These are phyloP conservation scores for Odontophorus gujanensis DNA, from an alignment of 2,113 vertebrate species.

Conservation along the genomic window DNA sequence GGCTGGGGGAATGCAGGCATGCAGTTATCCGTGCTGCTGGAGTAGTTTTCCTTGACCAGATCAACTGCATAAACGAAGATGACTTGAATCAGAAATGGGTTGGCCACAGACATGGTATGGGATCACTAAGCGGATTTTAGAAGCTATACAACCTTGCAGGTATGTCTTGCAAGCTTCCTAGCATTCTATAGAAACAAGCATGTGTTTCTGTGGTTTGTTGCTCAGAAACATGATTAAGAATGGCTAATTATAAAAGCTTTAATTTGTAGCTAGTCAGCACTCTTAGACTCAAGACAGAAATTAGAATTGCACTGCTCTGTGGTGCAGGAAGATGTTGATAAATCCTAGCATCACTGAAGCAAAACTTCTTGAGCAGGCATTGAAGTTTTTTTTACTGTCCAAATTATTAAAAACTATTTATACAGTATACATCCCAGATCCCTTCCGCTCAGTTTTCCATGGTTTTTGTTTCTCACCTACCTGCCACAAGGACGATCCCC, in stretches of 20 bases:
- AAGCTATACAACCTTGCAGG: not conserved
- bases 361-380: not conserved
- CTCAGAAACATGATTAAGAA: not conserved
- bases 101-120: not conserved
- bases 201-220: accelerated
- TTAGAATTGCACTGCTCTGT: not conserved
- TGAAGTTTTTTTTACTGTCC: not conserved
- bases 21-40: accelerated
- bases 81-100: not conserved
- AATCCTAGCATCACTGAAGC: not conserved
- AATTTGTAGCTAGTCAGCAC: not conserved
- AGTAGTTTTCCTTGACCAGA: not conserved
- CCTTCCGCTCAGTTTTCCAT: not conserved
- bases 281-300: not conserved
- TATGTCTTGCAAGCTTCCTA: not conserved
- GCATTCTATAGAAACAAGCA: not conserved
- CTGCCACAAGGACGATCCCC: conserved; percentile 69
- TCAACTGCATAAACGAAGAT: accelerated
- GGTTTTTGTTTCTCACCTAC: conserved; percentile 63
- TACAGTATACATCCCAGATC: accelerated
- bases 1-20: not conserved
- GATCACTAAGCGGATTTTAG: not conserved
- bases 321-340: not conserved
- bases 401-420: not conserved
- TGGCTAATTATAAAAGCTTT: not conserved